Conservation (phyloP, 2,113 vertebrate genomes). For the Ctenomys sociabilis region DNA sequence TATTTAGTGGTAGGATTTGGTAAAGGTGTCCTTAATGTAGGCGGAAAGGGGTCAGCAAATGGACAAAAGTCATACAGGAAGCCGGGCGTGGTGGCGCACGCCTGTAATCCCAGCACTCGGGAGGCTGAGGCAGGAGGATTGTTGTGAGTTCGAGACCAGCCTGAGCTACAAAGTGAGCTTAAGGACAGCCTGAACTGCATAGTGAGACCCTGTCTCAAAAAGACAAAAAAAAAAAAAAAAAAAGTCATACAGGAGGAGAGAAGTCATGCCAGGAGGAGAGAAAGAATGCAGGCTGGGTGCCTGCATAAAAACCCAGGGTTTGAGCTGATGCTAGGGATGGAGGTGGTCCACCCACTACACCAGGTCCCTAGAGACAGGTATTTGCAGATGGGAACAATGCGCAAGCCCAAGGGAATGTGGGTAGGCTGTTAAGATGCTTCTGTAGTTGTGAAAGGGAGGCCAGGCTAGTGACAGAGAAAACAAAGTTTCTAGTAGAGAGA, state of each 20-base stretch:
- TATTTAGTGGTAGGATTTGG: not conserved
- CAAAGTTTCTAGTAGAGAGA: not conserved
- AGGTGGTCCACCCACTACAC: fast-evolving
- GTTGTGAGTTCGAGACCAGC: too few species aligned
- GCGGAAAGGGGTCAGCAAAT: not conserved
- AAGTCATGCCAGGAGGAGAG: not conserved
- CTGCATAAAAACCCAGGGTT: not conserved
- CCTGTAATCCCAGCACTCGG: too few species aligned
- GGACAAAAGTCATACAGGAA: not conserved
- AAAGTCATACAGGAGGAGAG: not conserved
- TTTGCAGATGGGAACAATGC: not conserved
- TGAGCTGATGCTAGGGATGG: not conserved
- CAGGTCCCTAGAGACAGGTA: not conserved
- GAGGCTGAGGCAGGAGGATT: too few species aligned
- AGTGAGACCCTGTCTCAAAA: too few species aligned
- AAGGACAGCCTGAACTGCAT: too few species aligned
- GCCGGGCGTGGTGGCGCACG: too few species aligned
- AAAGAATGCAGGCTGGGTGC: not conserved
- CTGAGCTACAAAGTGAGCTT: too few species aligned
- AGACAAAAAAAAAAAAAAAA: too few species aligned
- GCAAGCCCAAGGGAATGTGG: not conserved
- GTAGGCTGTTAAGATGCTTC: not conserved
- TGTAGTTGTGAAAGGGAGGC: not conserved
- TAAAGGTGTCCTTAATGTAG: not conserved
- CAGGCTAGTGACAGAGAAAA: not conserved